These are phyloP conservation scores for Saturnia japonica DNA, from an alignment of 2,888 invertebrate species.

Conservation along the genomic window DNA sequence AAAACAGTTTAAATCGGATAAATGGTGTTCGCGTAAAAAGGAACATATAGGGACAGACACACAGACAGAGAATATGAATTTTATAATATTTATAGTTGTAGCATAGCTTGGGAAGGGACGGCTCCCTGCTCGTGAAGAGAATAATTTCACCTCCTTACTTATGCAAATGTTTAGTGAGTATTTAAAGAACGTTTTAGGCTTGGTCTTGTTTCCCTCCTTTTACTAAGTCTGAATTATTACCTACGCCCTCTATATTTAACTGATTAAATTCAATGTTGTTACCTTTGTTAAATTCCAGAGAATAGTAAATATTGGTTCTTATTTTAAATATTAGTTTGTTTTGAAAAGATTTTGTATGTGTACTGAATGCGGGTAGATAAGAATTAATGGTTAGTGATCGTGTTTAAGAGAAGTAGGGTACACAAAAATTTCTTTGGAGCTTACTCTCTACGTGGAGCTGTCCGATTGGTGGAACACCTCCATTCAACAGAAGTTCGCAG, in stretches of 20 bases:
- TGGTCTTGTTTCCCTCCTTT: constrained; percentile 10
- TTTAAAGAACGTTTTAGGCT: constrained; percentile 21
- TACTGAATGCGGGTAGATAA: too few relatives aligned
- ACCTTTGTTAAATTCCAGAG: not conserved
- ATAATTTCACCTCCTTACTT: constrained; percentile 23
- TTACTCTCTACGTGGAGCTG: too few relatives aligned
- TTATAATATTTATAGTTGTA: not conserved
- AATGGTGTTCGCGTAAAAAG: too few relatives aligned
- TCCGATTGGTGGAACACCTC: too few relatives aligned
- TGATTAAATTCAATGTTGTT: constrained; percentile 12
- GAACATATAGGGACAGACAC: too few relatives aligned
- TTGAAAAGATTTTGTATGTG: not conserved
- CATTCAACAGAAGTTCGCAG: too few relatives aligned
- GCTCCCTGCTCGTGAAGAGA: not conserved
- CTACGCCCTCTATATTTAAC: constrained; percentile 16
- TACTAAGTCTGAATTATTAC: constrained; percentile 19
- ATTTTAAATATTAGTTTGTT: not conserved
- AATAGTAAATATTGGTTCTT: not conserved
- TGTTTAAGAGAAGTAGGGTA: too few relatives aligned
- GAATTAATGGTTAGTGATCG: too few relatives aligned
- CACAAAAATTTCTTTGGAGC: too few relatives aligned
- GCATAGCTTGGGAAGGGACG: not conserved
- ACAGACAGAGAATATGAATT: too few relatives aligned
- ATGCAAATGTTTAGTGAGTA: constrained; percentile 23
- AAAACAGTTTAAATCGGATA: too few relatives aligned